Base-by-base conservation (phyloP, 2,888 invertebrate genomes). In the Microplitis deprimator region DNA sequence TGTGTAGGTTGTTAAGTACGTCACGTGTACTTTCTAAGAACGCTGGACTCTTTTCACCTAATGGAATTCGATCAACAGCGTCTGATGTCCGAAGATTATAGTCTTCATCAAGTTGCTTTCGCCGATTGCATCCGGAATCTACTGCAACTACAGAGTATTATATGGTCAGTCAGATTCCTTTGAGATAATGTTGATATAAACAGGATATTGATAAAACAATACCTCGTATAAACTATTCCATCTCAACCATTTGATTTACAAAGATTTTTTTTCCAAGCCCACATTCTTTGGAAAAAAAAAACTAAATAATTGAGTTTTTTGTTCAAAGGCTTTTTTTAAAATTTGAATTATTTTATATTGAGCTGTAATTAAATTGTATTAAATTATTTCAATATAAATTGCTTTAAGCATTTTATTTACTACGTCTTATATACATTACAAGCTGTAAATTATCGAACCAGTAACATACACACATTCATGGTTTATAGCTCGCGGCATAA, bases 91-190 rank as follows among this genome's bases (percentile, higher is more conserved):
- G 75, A 64, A 79, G 79, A 81, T 81, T 79, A 79, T 73, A 77
- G 81, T 77, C 67, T 67, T 80, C 68, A 67, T 73, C 67, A 61
- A 73, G 78, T 79, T 83, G 83, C 84, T 87, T 87, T 87, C 85
- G 83, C 85, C 81, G 78, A 73, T 80, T 80, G 83, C 81, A 86
- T 86, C 84, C 86, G 84, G 85, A 85, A 84, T 82, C 83, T 80
- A 82, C 82, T 76, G 82, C 68, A 50, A 50, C 50, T 50, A 50
- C 13, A 50, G 10, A 50, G 50, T 50, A 50, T 13, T 50, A 7
- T 50, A 13, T 13, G 13, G 50, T 50, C 13, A 10, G 8, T 50
- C 50, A 10, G 50, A 50, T 50, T 50, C 50, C 50, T 50, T 8
- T 50, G 10, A 50, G 50, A 50, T 50, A 50, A 8, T 50, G 10